Evolutionary conservation across 1,140 invertebrate genomes (phyloP), one percentile per base, ranked within the genome.

Genomic region (Nomia melanderi): DNA sequence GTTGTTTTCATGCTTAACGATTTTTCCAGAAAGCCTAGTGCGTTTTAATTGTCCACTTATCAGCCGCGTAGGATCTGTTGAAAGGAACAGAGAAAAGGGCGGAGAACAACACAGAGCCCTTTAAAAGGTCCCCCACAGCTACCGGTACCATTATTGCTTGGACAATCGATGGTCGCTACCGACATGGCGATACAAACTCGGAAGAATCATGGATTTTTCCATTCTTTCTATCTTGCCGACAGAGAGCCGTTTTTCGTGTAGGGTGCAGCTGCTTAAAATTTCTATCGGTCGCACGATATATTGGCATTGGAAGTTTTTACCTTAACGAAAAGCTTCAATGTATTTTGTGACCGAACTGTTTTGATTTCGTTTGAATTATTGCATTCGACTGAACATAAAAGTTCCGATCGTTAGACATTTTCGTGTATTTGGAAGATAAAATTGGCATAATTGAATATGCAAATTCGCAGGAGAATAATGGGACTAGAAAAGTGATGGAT

Each of bases 1-100:
- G 39, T 31, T 31, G 54, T 56, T 75, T 75, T 56, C 47, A 23
- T 39, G 53, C n/a, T 66, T 59, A 67, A 69, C 64, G 73, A 67
- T 67, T 67, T 59, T 36, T 27, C 64, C 4, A 27, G 53, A 47
- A 17, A 36, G 11, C 23, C 62, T 33, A 41, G 53, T 27, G 29
- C 41, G 17, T n/a, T 74, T 75, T 75, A 69, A 75, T 75, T 47
- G 73, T 59, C 64, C 41, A 56, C 7, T 59, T 75, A 75, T 75
- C 73, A 7, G 17, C 23, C 1, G 23, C 47, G 73, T 53, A 27
- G 50, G 73, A 75, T 75, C 73, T 74, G 27, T 65, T 41, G 50
- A 74, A 66, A 66, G 50, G 29, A 36, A 36, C 39, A 12, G 20
- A 62, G 33, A 17, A 67, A 59, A 59, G 72, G 31, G 25, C 63